Conservation (phyloP, 2,797 vertebrate species). For the Leuciscus waleckii region DNA sequence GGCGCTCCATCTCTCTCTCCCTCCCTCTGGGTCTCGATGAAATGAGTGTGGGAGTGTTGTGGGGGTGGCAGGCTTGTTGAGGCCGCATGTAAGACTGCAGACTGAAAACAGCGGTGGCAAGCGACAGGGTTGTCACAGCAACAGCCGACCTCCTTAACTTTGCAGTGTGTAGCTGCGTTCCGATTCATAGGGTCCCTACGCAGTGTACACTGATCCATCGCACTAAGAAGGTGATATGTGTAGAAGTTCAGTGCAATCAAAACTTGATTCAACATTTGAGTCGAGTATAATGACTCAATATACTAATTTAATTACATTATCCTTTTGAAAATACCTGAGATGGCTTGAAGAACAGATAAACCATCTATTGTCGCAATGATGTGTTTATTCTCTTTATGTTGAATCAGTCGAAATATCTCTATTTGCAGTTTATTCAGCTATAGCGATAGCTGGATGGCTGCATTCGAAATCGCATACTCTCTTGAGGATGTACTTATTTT, state of each 20-base stretch:
- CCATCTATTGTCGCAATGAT: no score
- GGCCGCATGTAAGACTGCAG: constrained; percentile 46
- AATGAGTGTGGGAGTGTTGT: constrained; percentile 47
- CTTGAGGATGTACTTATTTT: no score
- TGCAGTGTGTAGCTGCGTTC: constrained; percentile 18
- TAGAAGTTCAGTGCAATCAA: background rate
- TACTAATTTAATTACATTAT: no score
- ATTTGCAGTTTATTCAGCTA: no score
- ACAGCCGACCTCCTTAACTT: constrained; percentile 53
- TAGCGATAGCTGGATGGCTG: no score
- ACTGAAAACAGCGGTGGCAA: constrained; percentile 51
- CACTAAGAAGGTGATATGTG: constrained; percentile 4
- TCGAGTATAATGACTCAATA: background rate
- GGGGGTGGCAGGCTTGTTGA: constrained; percentile 55
- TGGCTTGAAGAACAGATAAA: no score
- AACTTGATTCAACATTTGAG: background rate
- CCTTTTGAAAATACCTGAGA: no score
- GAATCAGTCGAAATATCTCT: no score
- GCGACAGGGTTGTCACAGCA: constrained; percentile 62
- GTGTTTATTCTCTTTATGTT: no score
- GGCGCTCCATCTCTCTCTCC: background rate
- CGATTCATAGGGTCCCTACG: constrained; percentile 9
- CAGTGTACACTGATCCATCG: background rate
- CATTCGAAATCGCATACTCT: no score
- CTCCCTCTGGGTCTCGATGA: constrained; percentile 27